Percentiles rank a stretch among this genome's conserved stretches.
These are phyloP conservation scores for Pocillopora verrucosa DNA, from an alignment of 64 coral and sea anemone species.

Conservation along the genomic window DNA sequence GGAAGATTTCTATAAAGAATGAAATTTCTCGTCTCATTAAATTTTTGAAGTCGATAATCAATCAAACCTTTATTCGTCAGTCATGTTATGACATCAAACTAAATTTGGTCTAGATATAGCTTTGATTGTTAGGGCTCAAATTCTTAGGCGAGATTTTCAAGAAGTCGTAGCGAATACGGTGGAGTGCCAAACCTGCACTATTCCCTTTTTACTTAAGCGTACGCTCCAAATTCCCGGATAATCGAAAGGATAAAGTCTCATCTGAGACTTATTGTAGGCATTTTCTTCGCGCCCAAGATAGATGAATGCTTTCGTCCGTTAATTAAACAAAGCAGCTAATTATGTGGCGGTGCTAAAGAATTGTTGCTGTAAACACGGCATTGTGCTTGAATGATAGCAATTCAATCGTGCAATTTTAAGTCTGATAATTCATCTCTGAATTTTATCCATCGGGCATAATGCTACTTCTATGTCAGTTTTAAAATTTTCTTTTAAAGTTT, in stretches of 20 bases:
- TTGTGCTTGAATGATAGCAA: background rate
- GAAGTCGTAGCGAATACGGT: too few species aligned
- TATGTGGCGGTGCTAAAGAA: background rate
- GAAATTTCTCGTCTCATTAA: too few species aligned
- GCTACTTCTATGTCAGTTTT: background rate
- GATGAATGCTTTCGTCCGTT: background rate
- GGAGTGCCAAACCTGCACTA: too few species aligned
- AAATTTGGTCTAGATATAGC: too few species aligned
- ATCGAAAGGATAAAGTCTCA: background rate
- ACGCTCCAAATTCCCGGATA: background rate
- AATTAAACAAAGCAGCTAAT: background rate
- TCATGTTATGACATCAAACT: too few species aligned
- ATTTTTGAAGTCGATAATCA: too few species aligned
- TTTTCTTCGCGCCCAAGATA: background rate
- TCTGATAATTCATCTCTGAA: background rate
- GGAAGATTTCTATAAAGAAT: too few species aligned
- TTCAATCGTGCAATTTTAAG: background rate
- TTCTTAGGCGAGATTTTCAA: too few species aligned
- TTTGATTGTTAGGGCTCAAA: too few species aligned
- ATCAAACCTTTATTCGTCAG: too few species aligned
- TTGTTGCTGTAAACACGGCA: background rate
- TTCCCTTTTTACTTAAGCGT: too few species aligned
- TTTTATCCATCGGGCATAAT: background rate
- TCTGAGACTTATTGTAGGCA: background rate
- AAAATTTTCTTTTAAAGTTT: slow-evolving; percentile 5